A percentile compares a stretch with the other conserved stretches of the same genome.
phyloP scores from a whole-genome alignment of 1,140 invertebrate genomes.

The Tenebrio molitor region DNA sequence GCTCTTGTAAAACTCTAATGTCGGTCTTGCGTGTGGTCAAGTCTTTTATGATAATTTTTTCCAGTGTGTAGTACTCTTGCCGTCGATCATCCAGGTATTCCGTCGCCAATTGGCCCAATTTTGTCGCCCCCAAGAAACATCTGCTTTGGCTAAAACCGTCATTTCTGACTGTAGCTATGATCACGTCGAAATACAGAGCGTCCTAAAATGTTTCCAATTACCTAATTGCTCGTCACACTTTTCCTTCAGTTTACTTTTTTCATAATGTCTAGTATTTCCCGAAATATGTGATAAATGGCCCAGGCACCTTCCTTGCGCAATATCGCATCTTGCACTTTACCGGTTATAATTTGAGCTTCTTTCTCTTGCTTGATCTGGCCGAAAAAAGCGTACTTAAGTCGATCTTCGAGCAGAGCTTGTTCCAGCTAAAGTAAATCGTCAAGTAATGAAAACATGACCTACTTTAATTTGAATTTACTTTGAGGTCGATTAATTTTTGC shows the following conservation, averaged over 20 bases:
- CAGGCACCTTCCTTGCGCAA: slow-evolving; percentile 73
- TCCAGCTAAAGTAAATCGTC: not conserved
- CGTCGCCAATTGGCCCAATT: slow-evolving; percentile 72
- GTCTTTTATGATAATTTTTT: slow-evolving; percentile 70
- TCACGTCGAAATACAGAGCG: slow-evolving; percentile 70
- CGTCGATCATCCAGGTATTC: slow-evolving; percentile 73
- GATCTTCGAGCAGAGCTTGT: slow-evolving; percentile 66
- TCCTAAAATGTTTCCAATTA: slow-evolving; percentile 66
- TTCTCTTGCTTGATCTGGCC: slow-evolving; percentile 66
- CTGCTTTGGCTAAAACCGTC: slow-evolving; percentile 71
- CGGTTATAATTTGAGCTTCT: slow-evolving; percentile 69
- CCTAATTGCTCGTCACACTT: not conserved
- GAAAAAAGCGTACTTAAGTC: slow-evolving; percentile 65
- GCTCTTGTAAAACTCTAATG: slow-evolving; percentile 61
- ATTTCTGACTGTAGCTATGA: slow-evolving; percentile 69
- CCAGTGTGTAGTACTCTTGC: slow-evolving; percentile 69
- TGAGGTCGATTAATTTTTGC: slow-evolving; percentile 69
- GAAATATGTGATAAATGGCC: slow-evolving; percentile 72
- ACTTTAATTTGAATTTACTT: slow-evolving; percentile 65
- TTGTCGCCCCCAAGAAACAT: slow-evolving; percentile 70
- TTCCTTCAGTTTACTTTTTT: slow-evolving; percentile 73
- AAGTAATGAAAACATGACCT: slow-evolving; percentile 5
- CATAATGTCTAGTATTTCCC: slow-evolving; percentile 71
- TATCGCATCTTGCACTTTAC: slow-evolving; percentile 70
- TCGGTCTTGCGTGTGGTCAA: slow-evolving; percentile 73